Evolutionary conservation across 1,140 invertebrate species (phyloP).

Genomic region (Planococcus citri): DNA sequence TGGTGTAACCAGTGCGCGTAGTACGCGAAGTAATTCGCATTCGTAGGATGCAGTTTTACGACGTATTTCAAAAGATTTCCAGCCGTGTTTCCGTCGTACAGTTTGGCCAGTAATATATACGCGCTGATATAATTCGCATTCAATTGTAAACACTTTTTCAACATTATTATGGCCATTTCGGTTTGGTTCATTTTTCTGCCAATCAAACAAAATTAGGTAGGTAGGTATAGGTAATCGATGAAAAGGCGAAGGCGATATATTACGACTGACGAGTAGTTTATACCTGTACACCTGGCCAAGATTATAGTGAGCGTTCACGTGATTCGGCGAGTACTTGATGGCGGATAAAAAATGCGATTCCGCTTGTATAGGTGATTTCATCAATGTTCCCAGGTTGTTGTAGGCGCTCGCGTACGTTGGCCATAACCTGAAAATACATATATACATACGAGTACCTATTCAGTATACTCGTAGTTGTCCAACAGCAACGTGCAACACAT

Average conservation of each 20-base stretch:
- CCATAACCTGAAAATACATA: slow-evolving; percentile 49
- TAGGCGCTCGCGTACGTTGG: slow-evolving; percentile 74
- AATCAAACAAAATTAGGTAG: slow-evolving; percentile 27
- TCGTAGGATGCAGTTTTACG: slow-evolving; percentile 45
- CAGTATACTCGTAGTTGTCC: too few species aligned
- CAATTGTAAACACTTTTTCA: slow-evolving; percentile 49
- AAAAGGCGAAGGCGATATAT: slow-evolving; percentile 11
- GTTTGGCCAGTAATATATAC: slow-evolving; percentile 48
- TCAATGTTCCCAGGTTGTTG: slow-evolving; percentile 74
- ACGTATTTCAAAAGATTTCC: slow-evolving; percentile 42
- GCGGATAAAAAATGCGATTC: slow-evolving; percentile 64
- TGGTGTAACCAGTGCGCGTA: slow-evolving; percentile 52
- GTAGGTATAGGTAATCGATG: too few species aligned
- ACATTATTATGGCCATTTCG: slow-evolving; percentile 48
- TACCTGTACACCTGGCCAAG: slow-evolving; percentile 71
- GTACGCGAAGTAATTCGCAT: slow-evolving; percentile 51
- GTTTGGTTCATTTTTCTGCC: slow-evolving; percentile 51
- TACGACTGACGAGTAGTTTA: slow-evolving; percentile 22
- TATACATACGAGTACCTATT: too few species aligned
- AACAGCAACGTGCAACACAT: too few species aligned
- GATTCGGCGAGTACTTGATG: slow-evolving; percentile 56
- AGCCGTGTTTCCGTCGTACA: slow-evolving; percentile 32
- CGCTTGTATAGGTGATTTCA: slow-evolving; percentile 49
- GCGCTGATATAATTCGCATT: slow-evolving; percentile 53
- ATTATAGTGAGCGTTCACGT: slow-evolving; percentile 76